These are phyloP conservation scores for Thalassoma bifasciatum DNA, from an alignment of 2,113 vertebrate genomes.

Conservation along the genomic window DNA sequence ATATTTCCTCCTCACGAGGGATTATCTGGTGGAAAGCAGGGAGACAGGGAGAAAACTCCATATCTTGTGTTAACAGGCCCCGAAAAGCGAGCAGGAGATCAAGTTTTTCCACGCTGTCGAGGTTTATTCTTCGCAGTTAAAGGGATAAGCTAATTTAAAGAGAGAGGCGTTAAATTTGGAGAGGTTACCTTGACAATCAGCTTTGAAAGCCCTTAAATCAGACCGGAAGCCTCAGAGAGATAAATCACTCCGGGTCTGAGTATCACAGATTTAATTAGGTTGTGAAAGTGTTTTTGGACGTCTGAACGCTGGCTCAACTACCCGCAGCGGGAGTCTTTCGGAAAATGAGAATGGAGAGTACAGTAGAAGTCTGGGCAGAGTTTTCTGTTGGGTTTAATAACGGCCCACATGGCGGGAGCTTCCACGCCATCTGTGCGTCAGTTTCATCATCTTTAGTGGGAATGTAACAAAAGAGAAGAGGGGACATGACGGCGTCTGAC, in stretches of 20 bases:
- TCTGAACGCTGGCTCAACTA: not conserved
- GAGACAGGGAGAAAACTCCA: not conserved
- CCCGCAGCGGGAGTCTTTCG: not conserved
- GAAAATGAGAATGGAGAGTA: conserved; percentile 4
- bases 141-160: conserved; percentile 48
- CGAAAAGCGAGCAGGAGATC: conserved; percentile 48
- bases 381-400: conserved; percentile 5
- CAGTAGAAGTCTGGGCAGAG: conserved; percentile 9
- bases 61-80: conserved; percentile 67
- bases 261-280: conserved; percentile 42
- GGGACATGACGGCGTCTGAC: conserved; percentile 24
- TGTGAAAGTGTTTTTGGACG: conserved; percentile 26
- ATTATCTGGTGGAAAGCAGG: conserved; percentile 52
- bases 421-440: conserved; percentile 58
- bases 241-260: conserved; percentile 21
- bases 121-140: conserved; percentile 50
- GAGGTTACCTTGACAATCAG: conserved; percentile 34
- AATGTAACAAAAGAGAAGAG: conserved; percentile 22
- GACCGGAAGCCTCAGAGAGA: conserved; percentile 31
- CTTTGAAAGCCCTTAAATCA: conserved; percentile 26
- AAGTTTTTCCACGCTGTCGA: conserved; percentile 29
- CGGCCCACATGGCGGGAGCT: conserved; percentile 39
- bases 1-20: conserved; percentile 55
- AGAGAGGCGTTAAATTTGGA: conserved; percentile 25
- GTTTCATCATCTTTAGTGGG: conserved; percentile 23